Evolutionary conservation across 2,797 vertebrate species (phyloP), one percentile per base, ranked within the genome.

Genomic region (Ispidina picta): DNA sequence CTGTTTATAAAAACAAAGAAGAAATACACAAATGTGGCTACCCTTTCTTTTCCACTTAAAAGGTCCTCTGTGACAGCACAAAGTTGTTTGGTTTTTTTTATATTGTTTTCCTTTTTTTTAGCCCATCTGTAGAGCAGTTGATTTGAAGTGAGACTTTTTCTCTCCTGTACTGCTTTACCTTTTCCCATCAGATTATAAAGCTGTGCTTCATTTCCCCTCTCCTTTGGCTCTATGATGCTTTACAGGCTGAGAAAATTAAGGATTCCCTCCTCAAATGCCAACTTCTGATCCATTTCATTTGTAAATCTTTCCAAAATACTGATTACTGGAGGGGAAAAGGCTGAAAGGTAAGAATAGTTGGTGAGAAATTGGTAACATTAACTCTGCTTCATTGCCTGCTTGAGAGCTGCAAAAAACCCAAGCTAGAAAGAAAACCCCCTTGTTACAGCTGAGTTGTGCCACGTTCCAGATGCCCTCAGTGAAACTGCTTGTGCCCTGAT

Each of bases 261-360:
- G 72, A n/a, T 26, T 80, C 11, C 6, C 6, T 58, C 16, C 13
- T 17, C 5, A 39, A 59, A 83, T 74, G 16, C 39, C 33, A 85
- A 1, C 26, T 94, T 89, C 19, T 31, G 9, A 72, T 77, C 23
- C 16, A 51, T 74, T 91, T 74, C 26, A 58, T 22, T 68, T 26
- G 41, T 68, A 86, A 86, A 74, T 68, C 33, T 79, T 90, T 62
- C 33, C 29, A 64, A 74, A 91, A 51, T 56, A 73, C 33, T 54
- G n/a, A 33, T 56, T 70, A 51, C 26, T 66, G 49, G 74, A 82
- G 56, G 54, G 25, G 22, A n/a, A 88, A 84, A 73, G 5, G n/a
- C 41, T 79, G 29, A 73, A 78, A 66, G 14, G 14, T 63, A 49
- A 69, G 25, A 21, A 7, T 39, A 75, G 14, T 63, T 72, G 25